phyloP scores from a whole-genome alignment of 2,113 vertebrate species.

The Vireo altiloquus region DNA sequence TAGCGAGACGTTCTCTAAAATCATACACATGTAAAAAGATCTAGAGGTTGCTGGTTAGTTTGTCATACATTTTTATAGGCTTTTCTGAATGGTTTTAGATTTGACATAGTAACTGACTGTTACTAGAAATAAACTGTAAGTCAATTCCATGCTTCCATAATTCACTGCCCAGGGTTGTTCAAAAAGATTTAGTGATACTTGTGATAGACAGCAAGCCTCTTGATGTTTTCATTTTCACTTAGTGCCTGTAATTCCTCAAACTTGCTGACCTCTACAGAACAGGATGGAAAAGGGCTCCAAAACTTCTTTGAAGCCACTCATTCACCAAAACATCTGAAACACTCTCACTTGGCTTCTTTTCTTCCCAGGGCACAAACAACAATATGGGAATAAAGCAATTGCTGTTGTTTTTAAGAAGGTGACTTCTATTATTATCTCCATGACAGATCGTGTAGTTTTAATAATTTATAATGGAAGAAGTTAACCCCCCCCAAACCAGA shows the following conservation, averaged over 20 bases:
- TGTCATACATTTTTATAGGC: slow-evolving; percentile 81
- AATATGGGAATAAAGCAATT: background rate
- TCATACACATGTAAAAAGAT: slow-evolving; percentile 76
- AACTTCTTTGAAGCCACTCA: slow-evolving; percentile 55
- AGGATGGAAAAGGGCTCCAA: slow-evolving; percentile 38
- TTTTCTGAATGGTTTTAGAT: slow-evolving; percentile 79
- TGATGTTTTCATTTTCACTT: slow-evolving; percentile 71
- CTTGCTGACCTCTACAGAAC: slow-evolving; percentile 70
- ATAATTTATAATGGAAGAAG: background rate
- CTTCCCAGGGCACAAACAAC: background rate
- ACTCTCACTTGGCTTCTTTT: background rate
- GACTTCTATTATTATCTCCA: background rate
- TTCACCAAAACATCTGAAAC: background rate
- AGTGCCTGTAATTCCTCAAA: slow-evolving; percentile 69
- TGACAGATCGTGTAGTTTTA: background rate
- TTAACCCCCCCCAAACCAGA: background rate
- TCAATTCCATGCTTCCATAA: slow-evolving; percentile 81
- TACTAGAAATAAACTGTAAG: slow-evolving; percentile 83
- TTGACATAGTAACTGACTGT: slow-evolving; percentile 83
- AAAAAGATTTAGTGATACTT: slow-evolving; percentile 78
- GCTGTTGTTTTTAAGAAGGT: background rate
- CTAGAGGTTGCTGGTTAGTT: slow-evolving; percentile 73
- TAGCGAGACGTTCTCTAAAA: slow-evolving; percentile 59
- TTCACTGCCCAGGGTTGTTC: slow-evolving; percentile 79
- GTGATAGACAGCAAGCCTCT: slow-evolving; percentile 75